Evolutionary conservation across 2,888 invertebrate genomes (phyloP), one percentile per base, ranked within the genome.

Genomic region (Cantharis rustica): DNA sequence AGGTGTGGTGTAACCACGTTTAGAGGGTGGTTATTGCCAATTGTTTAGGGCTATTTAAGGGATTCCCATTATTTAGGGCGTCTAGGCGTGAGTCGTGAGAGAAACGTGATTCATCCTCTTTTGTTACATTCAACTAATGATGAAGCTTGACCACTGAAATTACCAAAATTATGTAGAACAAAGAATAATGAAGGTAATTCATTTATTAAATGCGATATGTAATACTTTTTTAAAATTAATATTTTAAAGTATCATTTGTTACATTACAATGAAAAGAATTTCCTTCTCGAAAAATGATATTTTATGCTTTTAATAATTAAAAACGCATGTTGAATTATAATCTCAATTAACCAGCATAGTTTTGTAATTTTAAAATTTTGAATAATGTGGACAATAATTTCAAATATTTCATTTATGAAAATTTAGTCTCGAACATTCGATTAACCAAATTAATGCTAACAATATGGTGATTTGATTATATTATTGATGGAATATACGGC

Each of bases 31-130:
- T 75, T 77, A 77, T 77, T 73, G 71, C 77, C 69, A 75, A 78
- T 80, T 79, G 80, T 77, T 81, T 83, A 78, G 80, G 81, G 82
- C 79, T 81, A 76, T 81, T 82, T 81, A 79, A 77, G 80, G 81
- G 80, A 78, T 79, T 81, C 78, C 80, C 79, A 77, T 79, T 80
- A 79, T 80, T 81, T 80, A 77, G 80, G 78, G 80, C 73, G 79
- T 79, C 76, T 80, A 80, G 80, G 80, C 81, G 82, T 81, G 83
- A 81, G 79, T 71, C 75, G 79, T 79, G 73, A 64, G 75, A 78
- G 81, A 80, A 78, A 78, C 79, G 82, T 82, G 82, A 83, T 83
- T 82, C 83, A 83, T 82, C 81, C 82, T n/a, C 77, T 81, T 77
- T 81, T 78, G 78, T 80, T 76, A 79, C 74, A 79, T 81, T 80